These are phyloP conservation scores for Mugil cephalus DNA, from an alignment of 2,113 vertebrate species.

Conservation along the genomic window DNA sequence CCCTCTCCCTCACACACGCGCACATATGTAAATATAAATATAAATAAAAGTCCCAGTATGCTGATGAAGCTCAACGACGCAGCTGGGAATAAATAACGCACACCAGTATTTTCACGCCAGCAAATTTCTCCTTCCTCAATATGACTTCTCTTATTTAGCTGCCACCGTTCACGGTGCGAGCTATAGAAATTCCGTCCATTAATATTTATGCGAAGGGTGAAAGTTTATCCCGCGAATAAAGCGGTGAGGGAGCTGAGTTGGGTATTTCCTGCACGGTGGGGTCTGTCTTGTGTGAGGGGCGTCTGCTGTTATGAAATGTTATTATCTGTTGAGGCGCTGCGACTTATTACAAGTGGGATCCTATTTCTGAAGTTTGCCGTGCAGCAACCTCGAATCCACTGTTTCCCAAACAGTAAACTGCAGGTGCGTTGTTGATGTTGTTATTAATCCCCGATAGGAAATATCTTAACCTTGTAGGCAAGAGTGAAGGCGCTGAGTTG, in stretches of 20 bases:
- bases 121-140: not conserved
- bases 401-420: conserved; percentile 18
- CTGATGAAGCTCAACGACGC: conserved; percentile 24
- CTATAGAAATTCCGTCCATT: conserved; percentile 38
- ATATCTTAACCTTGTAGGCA: conserved; percentile 40
- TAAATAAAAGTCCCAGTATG: conserved; percentile 5
- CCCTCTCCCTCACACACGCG: conserved; percentile 1
- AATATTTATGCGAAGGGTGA: conserved; percentile 62
- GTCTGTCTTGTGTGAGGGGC: conserved; percentile 17
- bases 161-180: conserved; percentile 3
- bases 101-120: not conserved
- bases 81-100: conserved; percentile 4
- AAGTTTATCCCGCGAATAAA: conserved; percentile 31
- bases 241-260: conserved; percentile 32
- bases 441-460: conserved; percentile 2
- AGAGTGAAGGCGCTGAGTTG: conserved; percentile 21
- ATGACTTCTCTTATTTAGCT: conserved; percentile 19
- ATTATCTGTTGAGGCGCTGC: conserved; percentile 78
- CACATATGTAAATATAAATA: not conserved
- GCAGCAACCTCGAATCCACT: conserved; percentile 17
- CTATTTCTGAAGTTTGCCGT: conserved; percentile 29
- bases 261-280: conserved; percentile 43
- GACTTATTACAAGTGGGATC: conserved; percentile 81
- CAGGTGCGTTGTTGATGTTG: not conserved
- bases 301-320: conserved; percentile 43